These are phyloP conservation scores for Zelleria hepariella DNA, from an alignment of 2,888 invertebrate species.

Conservation along the genomic window DNA sequence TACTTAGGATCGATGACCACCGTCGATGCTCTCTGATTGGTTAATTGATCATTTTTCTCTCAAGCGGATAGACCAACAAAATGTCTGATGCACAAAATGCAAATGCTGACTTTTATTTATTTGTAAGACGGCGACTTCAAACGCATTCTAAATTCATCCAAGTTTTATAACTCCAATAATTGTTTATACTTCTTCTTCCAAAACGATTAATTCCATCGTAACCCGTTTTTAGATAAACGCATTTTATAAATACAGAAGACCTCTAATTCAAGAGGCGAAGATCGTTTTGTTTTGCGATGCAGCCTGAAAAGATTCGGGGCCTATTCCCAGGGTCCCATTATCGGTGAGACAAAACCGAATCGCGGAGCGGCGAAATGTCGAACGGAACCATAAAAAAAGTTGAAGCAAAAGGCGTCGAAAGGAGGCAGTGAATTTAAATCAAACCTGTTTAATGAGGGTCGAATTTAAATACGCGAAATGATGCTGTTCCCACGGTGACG, in stretches of 20 bases:
- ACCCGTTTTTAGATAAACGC: neutral
- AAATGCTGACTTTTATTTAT: neutral
- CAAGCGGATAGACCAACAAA: neutral
- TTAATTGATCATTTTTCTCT: neutral
- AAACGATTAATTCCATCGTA: neutral
- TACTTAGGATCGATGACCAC: neutral
- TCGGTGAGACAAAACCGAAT: conserved; percentile 34
- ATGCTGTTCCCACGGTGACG: conserved; percentile 68
- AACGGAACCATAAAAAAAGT: conserved; percentile 67
- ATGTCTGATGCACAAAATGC: neutral
- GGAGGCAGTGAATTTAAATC: conserved; percentile 70
- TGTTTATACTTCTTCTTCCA: neutral
- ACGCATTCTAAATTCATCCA: neutral
- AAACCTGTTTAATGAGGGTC: conserved; percentile 73
- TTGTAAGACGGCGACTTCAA: neutral
- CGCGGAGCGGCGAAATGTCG: conserved; percentile 64
- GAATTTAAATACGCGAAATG: conserved; percentile 68
- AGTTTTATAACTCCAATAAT: neutral
- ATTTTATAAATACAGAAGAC: conserved; percentile 20
- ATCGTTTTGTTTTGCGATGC: neutral
- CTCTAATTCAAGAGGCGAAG: conserved; percentile 14
- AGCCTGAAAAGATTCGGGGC: conserved; percentile 15
- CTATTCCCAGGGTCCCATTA: conserved; percentile 31
- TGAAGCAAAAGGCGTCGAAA: conserved; percentile 71
- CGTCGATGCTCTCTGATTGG: neutral